Evolutionary conservation across 2,888 invertebrate genomes (phyloP).

Genomic region (Tuta absoluta): DNA sequence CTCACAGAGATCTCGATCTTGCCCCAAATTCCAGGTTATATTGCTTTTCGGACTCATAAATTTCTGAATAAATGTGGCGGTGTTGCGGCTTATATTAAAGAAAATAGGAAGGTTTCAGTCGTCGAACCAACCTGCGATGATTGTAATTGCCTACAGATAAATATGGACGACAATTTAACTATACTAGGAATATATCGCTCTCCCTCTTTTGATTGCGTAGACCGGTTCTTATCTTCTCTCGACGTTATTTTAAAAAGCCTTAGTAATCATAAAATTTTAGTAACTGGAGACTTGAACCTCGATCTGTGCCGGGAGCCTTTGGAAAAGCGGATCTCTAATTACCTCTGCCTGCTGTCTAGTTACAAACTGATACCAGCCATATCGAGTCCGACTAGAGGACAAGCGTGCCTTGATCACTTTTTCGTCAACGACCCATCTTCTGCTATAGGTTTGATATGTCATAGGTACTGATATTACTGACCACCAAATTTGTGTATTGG

Average conservation of each 20-base stretch:
- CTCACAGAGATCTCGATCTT: not conserved
- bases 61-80: no score
- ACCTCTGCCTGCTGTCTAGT: not conserved
- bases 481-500: not conserved
- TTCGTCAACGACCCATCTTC: not conserved
- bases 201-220: not conserved
- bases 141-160: not conserved
- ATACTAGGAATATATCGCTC: constrained; percentile 5
- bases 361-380: constrained; percentile 17
- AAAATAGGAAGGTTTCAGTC: not conserved
- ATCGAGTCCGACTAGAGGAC: not conserved
- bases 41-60: not conserved
- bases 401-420: not conserved
- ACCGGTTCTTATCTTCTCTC: not conserved
- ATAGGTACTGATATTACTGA: not conserved
- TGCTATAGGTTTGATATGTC: not conserved
- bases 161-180: not conserved
- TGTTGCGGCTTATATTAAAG: not conserved
- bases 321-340: not conserved
- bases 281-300: constrained; percentile 1
- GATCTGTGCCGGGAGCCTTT: no score
- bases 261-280: not conserved
- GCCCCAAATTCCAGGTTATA: not conserved
- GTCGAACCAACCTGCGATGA: not conserved
- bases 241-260: not conserved